Base-by-base conservation (phyloP, 2,888 invertebrate genomes). In the Schrankia costaestrigalis region DNA sequence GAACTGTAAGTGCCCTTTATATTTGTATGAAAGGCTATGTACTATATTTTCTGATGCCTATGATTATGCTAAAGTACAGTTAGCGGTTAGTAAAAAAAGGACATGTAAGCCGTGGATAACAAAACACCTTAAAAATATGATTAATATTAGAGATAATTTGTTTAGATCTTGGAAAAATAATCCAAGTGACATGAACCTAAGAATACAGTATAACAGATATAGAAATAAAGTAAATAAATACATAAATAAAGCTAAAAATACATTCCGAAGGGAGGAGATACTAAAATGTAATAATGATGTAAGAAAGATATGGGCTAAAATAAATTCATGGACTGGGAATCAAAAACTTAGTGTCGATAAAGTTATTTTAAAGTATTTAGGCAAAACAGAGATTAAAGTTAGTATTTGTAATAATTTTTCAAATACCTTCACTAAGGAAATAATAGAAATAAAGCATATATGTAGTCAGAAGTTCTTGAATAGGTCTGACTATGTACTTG, bases 261-360 rank as follows among this genome's bases (percentile, higher is more conserved):
- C 2, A 10, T 10, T 28, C 26, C 35, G 31, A 12, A 34, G 47
- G 56, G 57, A 62, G 44, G 57, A 61, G 52, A 54, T 39, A 35
- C 40, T 51, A 34, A 49, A 52, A 40, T 23, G 19, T 25, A 25
- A 25, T 8, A 25, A 13, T 8, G 11, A 15, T 31, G 4, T 12
- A 13, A 22, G 25, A 34, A 26, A n/a, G 9, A 2, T 23, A 23
- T 10, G 23, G 23, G 9, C 23, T 10, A 23, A 23, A 23, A 23
- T 23, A n/a, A 23, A 10, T 6, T 9, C 9, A 3, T 23, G 23
- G 23, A 23, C 23, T 3, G 23, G 27, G 7, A 19, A 19, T 3
- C 17, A 26, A 6, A 26, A 26, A 8, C 26, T 3, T 3, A 14
- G 24, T n/a, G 7, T 35, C 13, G 35, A 35, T 14, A 11, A n/a